phyloP scores from a whole-genome alignment of 2,888 invertebrate species.

The Cerastoderma edule region DNA sequence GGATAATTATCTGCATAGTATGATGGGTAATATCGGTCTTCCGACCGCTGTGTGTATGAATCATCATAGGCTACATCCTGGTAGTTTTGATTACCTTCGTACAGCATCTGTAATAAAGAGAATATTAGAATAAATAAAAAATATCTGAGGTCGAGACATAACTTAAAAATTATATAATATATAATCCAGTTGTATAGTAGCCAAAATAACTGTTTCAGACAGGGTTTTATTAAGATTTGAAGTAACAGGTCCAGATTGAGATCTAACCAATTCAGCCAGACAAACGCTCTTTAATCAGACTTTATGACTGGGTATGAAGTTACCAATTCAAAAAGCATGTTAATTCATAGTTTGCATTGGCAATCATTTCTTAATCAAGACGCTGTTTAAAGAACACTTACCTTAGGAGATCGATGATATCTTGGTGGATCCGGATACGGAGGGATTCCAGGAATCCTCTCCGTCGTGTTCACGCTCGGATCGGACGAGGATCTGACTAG shows the following conservation, averaged over 20 bases:
- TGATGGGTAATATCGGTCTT: constrained; percentile 79
- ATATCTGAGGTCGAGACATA: too few relatives aligned
- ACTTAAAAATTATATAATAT: too few relatives aligned
- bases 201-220: too few relatives aligned
- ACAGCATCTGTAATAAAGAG: constrained; percentile 34
- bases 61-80: constrained; percentile 59
- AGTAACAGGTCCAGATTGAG: too few relatives aligned
- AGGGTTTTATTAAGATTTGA: too few relatives aligned
- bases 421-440: constrained; percentile 89
- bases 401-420: constrained; percentile 85
- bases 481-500: constrained; percentile 94
- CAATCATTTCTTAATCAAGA: background rate
- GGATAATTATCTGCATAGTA: constrained; percentile 75
- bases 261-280: too few relatives aligned
- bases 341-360: too few relatives aligned
- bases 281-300: too few relatives aligned
- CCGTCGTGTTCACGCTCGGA: constrained; percentile 97
- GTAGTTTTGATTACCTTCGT: constrained; percentile 50
- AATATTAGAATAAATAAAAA: background rate
- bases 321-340: too few relatives aligned
- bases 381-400: constrained; percentile 20
- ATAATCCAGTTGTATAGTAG: too few relatives aligned
- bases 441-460: constrained; percentile 86
- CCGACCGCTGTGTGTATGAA: constrained; percentile 65
- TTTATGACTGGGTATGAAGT: too few relatives aligned